phyloP scores from a whole-genome alignment of 2,113 vertebrate species.

The Hassar affinis region DNA sequence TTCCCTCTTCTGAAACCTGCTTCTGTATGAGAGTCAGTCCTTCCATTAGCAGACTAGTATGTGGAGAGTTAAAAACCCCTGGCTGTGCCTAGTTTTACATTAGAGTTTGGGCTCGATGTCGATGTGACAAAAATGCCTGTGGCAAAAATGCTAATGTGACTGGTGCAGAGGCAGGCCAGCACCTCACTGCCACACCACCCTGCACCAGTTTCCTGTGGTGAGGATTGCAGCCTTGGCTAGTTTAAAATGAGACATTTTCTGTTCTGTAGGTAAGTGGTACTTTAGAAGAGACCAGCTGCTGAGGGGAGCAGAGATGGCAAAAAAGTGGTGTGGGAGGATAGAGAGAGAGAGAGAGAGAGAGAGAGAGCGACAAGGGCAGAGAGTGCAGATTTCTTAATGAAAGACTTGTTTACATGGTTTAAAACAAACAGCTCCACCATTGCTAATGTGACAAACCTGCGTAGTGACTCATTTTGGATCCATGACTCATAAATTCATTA shows the following conservation, averaged over 20 bases:
- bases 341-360: background rate
- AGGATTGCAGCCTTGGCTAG: constrained; percentile 30
- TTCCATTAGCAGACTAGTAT: background rate
- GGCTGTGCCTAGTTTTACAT: background rate
- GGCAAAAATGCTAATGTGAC: constrained; percentile 46
- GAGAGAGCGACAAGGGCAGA: background rate
- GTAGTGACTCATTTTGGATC: constrained; percentile 31
- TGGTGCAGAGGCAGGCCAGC: constrained; percentile 19
- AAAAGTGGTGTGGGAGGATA: background rate
- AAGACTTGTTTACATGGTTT: background rate
- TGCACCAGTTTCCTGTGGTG: constrained; percentile 24
- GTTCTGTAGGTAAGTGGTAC: constrained; percentile 29
- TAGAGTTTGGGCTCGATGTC: background rate
- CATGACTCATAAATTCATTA: background rate
- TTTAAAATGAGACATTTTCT: constrained; percentile 39
- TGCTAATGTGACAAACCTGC: constrained; percentile 18
- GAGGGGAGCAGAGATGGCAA: background rate
- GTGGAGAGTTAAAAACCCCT: background rate
- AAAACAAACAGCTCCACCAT: constrained; percentile 12
- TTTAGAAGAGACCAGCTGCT: constrained; percentile 23
- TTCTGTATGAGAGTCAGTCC: background rate
- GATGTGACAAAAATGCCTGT: constrained; percentile 19
- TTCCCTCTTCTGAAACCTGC: background rate
- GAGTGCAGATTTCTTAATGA: background rate
- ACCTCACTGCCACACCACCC: constrained; percentile 14